Evolutionary conservation across 2,113 vertebrate species (phyloP).

Genomic region (Xenopus borealis): DNA sequence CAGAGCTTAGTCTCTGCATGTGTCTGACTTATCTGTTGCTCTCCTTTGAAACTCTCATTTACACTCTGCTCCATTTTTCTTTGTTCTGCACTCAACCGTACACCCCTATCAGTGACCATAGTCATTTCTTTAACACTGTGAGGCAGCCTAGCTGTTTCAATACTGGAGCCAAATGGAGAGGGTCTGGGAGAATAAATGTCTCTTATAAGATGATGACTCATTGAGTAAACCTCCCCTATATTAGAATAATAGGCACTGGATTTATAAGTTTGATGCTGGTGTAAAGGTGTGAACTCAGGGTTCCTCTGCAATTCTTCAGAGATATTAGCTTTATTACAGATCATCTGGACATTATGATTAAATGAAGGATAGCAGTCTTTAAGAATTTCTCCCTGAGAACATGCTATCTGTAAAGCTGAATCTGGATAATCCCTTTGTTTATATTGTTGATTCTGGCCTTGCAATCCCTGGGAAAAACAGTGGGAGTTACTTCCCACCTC

Average conservation of each 20-base stretch:
- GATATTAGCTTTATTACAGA: constrained; percentile 63
- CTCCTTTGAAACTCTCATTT: not conserved
- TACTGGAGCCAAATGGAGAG: not conserved
- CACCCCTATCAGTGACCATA: not conserved
- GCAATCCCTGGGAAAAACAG: not conserved
- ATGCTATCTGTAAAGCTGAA: not conserved
- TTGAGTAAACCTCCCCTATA: constrained; percentile 7
- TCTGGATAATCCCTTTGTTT: constrained; percentile 12
- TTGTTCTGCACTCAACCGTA: not conserved
- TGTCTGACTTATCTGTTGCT: too few relatives aligned
- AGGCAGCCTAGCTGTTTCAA: not conserved
- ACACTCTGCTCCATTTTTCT: not conserved
- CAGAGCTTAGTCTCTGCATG: not conserved
- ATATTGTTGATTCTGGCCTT: not conserved
- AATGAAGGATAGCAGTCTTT: constrained; percentile 58
- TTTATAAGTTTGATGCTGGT: constrained; percentile 40
- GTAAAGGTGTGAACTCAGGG: constrained; percentile 46
- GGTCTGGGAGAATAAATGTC: constrained; percentile 1
- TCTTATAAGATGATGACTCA: not conserved
- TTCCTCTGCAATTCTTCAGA: constrained; percentile 58
- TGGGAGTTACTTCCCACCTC: not conserved
- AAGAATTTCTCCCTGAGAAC: constrained; percentile 20
- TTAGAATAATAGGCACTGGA: constrained; percentile 4
- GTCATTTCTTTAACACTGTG: not conserved
- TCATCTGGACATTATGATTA: constrained; percentile 62